Evolutionary conservation across 1,140 invertebrate genomes (phyloP).

Genomic region (Heterodera schachtii): DNA sequence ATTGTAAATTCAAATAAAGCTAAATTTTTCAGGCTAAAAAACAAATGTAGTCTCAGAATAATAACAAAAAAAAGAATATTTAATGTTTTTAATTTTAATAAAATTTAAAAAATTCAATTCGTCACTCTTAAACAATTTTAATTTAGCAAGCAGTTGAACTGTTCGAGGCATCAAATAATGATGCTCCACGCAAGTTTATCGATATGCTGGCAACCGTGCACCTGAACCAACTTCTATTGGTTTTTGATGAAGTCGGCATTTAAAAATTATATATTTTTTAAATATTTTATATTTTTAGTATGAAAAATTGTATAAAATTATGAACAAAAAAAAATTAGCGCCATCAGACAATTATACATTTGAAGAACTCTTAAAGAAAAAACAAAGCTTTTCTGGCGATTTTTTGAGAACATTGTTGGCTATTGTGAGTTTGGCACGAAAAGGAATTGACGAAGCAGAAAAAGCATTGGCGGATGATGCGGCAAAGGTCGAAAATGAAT

Average conservation of each 20-base stretch:
- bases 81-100: no score
- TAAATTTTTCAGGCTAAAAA: no score
- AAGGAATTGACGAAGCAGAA: background rate
- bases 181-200: background rate
- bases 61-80: no score
- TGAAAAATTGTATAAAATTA: background rate
- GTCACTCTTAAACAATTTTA: background rate
- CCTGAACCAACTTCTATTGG: background rate
- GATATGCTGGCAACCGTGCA: background rate
- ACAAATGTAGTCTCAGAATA: no score
- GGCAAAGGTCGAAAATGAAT: background rate
- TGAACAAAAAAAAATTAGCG: background rate
- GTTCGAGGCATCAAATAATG: background rate
- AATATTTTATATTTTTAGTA: background rate
- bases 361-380: background rate
- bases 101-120: no score
- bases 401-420: constrained; percentile 1
- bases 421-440: background rate
- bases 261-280: background rate
- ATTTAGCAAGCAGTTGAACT: background rate
- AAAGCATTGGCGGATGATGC: background rate
- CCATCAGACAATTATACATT: background rate
- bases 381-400: background rate
- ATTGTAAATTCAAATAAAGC: no score
- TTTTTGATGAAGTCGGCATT: background rate